These are phyloP conservation scores for Rhynchopsitta pachyrhyncha DNA, from an alignment of 2,113 vertebrate genomes.

Conservation along the genomic window DNA sequence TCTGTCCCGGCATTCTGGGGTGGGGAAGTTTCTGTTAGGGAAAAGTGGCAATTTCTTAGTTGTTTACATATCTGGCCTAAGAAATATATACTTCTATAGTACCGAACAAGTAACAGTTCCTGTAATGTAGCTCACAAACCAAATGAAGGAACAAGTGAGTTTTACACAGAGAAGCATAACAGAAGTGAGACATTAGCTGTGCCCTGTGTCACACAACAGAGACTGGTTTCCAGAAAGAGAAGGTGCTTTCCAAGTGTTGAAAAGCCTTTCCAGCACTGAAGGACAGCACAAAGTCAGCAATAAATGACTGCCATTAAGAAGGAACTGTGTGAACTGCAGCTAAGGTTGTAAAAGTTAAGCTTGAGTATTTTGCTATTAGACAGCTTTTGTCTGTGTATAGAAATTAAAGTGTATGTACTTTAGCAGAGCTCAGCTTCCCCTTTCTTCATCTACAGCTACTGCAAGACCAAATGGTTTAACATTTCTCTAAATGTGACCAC, in stretches of 20 bases:
- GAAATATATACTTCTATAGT: not conserved
- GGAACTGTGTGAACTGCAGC: not conserved
- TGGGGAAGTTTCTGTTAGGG: not conserved
- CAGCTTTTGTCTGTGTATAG: not conserved
- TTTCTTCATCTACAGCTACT: not conserved
- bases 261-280: not conserved
- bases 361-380: not conserved
- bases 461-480: not conserved
- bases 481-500: not conserved
- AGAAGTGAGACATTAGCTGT: not conserved
- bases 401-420: not conserved
- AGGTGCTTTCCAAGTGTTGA: not conserved
- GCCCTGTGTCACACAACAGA: not conserved
- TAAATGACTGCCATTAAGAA: not conserved
- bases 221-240: not conserved
- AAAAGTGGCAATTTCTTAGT: not conserved
- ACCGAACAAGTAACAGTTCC: not conserved
- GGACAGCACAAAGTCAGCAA: not conserved
- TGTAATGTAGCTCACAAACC: not conserved
- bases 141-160: not conserved
- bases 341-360: not conserved
- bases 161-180: not conserved
- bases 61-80: not conserved
- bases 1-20: rapidly evolving
- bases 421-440: not conserved